Conservation (phyloP, 2,113 vertebrate species). For the Amazona guildingii region DNA sequence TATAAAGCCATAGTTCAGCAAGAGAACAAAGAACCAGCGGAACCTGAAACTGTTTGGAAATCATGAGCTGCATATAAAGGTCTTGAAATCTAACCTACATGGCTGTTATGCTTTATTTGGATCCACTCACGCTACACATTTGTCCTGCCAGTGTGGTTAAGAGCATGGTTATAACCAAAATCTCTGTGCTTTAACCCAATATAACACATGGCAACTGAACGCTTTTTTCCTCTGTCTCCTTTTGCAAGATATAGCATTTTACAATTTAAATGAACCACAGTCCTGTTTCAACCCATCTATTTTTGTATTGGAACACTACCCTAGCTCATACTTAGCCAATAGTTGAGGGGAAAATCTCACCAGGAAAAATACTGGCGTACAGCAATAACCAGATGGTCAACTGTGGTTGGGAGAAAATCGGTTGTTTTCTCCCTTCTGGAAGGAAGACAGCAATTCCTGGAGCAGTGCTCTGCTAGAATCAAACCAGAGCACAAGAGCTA, state of each 20-base stretch:
- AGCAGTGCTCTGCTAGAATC: not conserved
- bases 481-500: not conserved
- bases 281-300: not conserved
- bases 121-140: not conserved
- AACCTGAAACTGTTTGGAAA: not conserved
- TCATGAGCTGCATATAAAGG: not conserved
- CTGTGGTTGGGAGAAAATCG: not conserved
- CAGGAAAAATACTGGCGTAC: not conserved
- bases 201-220: not conserved
- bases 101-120: not conserved
- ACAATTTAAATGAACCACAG: not conserved
- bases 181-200: not conserved
- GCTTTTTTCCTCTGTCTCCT: not conserved
- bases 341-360: not conserved
- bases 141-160: not conserved
- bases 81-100: not conserved
- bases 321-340: not conserved
- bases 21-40: not conserved
- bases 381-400: not conserved
- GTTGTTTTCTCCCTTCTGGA: not conserved
- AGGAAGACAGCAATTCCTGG: not conserved
- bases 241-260: not conserved
- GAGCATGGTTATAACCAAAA: not conserved
- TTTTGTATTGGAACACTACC: not conserved
- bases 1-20: not conserved